Conservation (phyloP, 1,140 invertebrate genomes). For the Holotrichia oblita region DNA sequence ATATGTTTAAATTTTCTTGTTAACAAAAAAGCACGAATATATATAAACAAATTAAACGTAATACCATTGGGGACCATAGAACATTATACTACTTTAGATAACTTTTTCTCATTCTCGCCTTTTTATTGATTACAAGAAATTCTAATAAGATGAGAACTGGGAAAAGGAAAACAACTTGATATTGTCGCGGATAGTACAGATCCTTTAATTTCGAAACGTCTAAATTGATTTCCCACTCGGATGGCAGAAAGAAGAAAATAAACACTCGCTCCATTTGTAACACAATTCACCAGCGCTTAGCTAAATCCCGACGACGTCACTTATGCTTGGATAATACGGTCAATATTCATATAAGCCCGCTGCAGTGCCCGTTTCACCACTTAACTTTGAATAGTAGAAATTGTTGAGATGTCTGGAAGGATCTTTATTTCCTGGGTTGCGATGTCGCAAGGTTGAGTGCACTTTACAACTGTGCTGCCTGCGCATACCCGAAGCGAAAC, state of each 20-base stretch:
- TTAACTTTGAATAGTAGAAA: slow-evolving; percentile 45
- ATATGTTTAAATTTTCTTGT: too few species aligned
- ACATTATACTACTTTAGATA: too few species aligned
- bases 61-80: too few species aligned
- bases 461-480: slow-evolving; percentile 25
- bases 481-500: neutral
- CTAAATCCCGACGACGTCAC: slow-evolving; percentile 10
- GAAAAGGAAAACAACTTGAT: neutral
- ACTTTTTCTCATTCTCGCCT: too few species aligned
- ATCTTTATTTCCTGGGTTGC: slow-evolving; percentile 46
- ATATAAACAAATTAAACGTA: too few species aligned
- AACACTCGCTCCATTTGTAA: neutral
- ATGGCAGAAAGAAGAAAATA: neutral
- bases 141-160: too few species aligned
- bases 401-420: slow-evolving; percentile 44
- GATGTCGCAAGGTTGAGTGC: slow-evolving; percentile 42
- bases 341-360: slow-evolving; percentile 30
- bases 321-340: slow-evolving; percentile 10
- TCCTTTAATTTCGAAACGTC: neutral
- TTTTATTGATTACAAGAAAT: too few species aligned
- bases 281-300: neutral
- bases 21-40: too few species aligned
- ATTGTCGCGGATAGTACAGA: neutral
- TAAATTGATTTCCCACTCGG: neutral
- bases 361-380: slow-evolving; percentile 45